Percentiles rank a stretch among this genome's conserved stretches.
Conservation (phyloP, 2,888 invertebrate species). For the Hetaerina titia region DNA sequence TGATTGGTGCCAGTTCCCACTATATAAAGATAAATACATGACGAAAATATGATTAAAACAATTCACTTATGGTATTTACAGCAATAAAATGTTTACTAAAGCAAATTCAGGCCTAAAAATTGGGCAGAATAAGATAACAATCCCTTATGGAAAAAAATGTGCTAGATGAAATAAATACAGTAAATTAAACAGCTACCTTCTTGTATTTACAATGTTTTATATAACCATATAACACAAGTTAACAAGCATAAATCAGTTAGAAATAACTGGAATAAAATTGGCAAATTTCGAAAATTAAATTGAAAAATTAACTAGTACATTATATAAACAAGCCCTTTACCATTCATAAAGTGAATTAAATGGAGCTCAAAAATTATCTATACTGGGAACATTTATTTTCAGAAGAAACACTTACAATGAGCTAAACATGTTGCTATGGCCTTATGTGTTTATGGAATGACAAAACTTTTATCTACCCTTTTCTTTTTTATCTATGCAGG, state of each 20-base stretch:
- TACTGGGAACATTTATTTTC: slow-evolving; percentile 68
- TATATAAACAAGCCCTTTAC: slow-evolving; percentile 61
- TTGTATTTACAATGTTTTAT: slow-evolving; percentile 54
- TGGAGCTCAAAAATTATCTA: slow-evolving; percentile 61
- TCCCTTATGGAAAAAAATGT: neutral
- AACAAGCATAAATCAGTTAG: slow-evolving; percentile 37
- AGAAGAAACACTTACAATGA: slow-evolving; percentile 68
- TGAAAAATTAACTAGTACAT: slow-evolving; percentile 59
- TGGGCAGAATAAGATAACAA: neutral
- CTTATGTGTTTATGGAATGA: slow-evolving; percentile 68
- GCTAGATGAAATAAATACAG: slow-evolving; percentile 17
- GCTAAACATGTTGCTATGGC: slow-evolving; percentile 68
- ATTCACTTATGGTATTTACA: neutral
- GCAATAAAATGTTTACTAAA: neutral
- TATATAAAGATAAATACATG: neutral
- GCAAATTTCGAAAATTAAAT: slow-evolving; percentile 36
- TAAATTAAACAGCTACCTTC: slow-evolving; percentile 28
- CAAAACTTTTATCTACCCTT: slow-evolving; percentile 64
- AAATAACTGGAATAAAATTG: slow-evolving; percentile 8
- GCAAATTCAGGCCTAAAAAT: neutral
- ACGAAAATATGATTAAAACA: neutral
- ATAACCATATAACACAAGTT: slow-evolving; percentile 39
- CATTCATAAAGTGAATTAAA: slow-evolving; percentile 60
- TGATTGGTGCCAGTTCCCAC: neutral
- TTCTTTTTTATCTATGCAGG: slow-evolving; percentile 49